Conservation (phyloP, 2,888 invertebrate species). For the Rhamnusium bicolor region DNA sequence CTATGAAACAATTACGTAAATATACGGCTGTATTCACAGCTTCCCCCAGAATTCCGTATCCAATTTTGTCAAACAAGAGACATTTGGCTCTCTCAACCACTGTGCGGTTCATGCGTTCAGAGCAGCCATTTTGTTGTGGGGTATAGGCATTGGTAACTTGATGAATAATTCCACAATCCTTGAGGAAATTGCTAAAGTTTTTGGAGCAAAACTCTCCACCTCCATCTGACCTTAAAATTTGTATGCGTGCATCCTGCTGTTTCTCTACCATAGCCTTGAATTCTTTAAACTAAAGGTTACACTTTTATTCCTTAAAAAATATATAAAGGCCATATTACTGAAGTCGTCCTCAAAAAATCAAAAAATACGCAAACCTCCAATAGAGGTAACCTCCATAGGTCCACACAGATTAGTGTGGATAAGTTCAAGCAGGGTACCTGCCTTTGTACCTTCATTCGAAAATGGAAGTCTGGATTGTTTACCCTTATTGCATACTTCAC, state of each 20-base stretch:
- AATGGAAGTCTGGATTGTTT: conserved; percentile 7
- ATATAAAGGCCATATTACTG: conserved; percentile 4
- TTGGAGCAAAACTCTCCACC: conserved; percentile 4
- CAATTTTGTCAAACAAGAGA: background rate
- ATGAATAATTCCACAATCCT: background rate
- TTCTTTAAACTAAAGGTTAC: background rate
- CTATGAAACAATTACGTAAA: background rate
- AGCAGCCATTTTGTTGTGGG: background rate
- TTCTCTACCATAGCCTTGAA: conserved; percentile 1
- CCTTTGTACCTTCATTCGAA: background rate
- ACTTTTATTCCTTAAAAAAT: background rate
- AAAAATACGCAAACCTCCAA: conserved; percentile 1
- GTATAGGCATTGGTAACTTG: background rate
- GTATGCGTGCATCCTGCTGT: background rate
- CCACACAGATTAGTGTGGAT: conserved; percentile 11
- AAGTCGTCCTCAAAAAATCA: conserved; percentile 13
- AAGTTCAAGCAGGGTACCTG: background rate
- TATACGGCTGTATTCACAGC: conserved; percentile 1
- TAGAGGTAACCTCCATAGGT: conserved; percentile 8
- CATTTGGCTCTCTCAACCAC: background rate
- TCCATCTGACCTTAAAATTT: background rate
- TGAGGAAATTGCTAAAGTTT: background rate
- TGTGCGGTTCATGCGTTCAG: background rate
- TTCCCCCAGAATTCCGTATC: background rate
- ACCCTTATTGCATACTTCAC: conserved; percentile 11